Evolutionary conservation across 2,113 vertebrate species (phyloP).

Genomic region (Patagioenas fasciata): DNA sequence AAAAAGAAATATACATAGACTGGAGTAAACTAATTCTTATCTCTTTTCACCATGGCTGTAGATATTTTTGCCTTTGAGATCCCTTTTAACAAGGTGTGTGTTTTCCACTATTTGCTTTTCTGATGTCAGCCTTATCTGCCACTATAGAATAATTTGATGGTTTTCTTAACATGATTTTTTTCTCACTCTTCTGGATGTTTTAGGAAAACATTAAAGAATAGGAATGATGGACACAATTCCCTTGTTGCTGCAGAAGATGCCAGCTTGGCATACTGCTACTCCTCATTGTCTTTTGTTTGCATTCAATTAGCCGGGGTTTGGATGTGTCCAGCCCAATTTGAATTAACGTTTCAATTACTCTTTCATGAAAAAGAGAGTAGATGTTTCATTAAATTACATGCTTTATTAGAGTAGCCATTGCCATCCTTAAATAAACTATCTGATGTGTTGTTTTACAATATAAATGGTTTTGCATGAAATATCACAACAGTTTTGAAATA

Average conservation of each 20-base stretch:
- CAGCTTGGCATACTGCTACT: neutral
- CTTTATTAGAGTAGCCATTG: neutral
- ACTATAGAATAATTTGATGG: neutral
- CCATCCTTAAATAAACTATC: neutral
- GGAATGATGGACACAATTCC: neutral
- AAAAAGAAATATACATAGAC: fast-evolving
- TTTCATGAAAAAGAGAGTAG: slow-evolving; percentile 1
- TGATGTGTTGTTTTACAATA: neutral
- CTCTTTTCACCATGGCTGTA: neutral
- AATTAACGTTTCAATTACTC: slow-evolving; percentile 37
- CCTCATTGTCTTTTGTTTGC: neutral
- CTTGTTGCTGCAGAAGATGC: neutral
- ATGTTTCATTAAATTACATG: neutral
- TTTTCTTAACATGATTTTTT: neutral
- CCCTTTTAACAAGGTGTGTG: neutral
- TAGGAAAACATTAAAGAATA: neutral
- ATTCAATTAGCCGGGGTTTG: slow-evolving; percentile 6
- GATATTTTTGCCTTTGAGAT: neutral
- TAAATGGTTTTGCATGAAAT: neutral
- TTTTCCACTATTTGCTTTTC: neutral
- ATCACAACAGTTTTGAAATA: neutral
- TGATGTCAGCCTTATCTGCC: neutral
- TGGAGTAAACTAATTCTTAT: neutral
- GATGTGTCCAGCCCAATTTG: neutral
- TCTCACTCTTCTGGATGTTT: neutral